Base-by-base conservation (phyloP, 2,113 vertebrate genomes). In the Tetraodon nigroviridis region DNA sequence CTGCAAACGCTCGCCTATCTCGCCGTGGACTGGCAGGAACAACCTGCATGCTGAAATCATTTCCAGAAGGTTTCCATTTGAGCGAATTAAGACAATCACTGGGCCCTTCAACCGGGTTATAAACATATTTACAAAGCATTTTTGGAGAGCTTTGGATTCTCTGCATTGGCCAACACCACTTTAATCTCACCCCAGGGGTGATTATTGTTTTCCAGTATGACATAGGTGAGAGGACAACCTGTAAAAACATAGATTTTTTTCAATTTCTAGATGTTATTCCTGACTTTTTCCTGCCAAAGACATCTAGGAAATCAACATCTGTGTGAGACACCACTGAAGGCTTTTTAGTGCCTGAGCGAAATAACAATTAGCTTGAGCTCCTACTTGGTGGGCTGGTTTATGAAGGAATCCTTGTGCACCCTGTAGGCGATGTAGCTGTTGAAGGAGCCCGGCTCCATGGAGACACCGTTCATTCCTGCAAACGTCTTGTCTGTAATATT, bases 401-500 rank as follows among this genome's bases (percentile, higher is more conserved):
- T 44, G 86, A 94, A 94, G 55, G 96, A 90, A 21, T 99, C 93
- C 87, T 96, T 98, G 80, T 98, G 96, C 59, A 99, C 88, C 56
- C 89, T 92, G 69, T 96, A 99, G 21, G 94, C 88, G 7, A 94
- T 89, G 72, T 90, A 92, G 86, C 94, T 95, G 84, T 97, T 97
- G 74, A 96, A 98, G 60, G 97, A 95, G 46, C 97, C 97, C 0
- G 97, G 73, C 81, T 97, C 95, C 94, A 98, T 89, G 61, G 97
- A 98, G 4, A 99, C 87, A 0, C 96, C 97, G 71, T 94, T 94
- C 69, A 96, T 91, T 40, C 90, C 93, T 27, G 93, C 94, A 58
- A 94, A 97, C 4, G 89, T 93, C 69, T 90, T 93, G 86, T 96
- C 95, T 47, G 96, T 98, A 67, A 99, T 88, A 75, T 98, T 98